Conservation (phyloP, 2,113 vertebrate genomes). For the Candoia aspera region DNA sequence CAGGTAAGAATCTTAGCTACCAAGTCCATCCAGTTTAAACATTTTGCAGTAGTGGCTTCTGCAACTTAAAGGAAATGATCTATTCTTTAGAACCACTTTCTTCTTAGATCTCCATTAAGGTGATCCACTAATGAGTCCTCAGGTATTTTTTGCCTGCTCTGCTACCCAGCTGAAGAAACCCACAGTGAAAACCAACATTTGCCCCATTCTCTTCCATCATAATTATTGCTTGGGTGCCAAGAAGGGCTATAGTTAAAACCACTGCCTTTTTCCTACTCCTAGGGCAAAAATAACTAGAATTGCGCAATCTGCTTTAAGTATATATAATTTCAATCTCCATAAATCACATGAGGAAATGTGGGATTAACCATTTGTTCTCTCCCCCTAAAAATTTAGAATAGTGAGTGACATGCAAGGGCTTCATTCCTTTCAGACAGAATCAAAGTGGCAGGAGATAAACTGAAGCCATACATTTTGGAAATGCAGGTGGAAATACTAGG, state of each 20-base stretch:
- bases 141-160: constrained; percentile 76
- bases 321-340: background rate
- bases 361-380: background rate
- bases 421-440: background rate
- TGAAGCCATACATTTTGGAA: background rate
- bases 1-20: background rate
- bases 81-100: constrained; percentile 51
- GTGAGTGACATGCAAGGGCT: background rate
- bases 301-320: background rate
- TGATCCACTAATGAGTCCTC: constrained; percentile 41
- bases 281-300: background rate
- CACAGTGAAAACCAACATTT: background rate
- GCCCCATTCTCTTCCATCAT: background rate
- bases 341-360: background rate
- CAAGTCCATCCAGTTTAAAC: background rate
- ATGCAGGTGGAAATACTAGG: background rate
- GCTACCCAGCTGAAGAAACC: constrained; percentile 67
- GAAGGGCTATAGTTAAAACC: background rate
- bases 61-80: background rate
- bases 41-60: background rate
- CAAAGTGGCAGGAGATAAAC: background rate
- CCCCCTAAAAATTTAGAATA: background rate
- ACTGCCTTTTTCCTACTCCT: background rate
- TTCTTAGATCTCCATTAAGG: constrained; percentile 53
- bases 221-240: background rate